Evolutionary conservation across 1,140 invertebrate species (phyloP).

Genomic region (Eumeta japonica): DNA sequence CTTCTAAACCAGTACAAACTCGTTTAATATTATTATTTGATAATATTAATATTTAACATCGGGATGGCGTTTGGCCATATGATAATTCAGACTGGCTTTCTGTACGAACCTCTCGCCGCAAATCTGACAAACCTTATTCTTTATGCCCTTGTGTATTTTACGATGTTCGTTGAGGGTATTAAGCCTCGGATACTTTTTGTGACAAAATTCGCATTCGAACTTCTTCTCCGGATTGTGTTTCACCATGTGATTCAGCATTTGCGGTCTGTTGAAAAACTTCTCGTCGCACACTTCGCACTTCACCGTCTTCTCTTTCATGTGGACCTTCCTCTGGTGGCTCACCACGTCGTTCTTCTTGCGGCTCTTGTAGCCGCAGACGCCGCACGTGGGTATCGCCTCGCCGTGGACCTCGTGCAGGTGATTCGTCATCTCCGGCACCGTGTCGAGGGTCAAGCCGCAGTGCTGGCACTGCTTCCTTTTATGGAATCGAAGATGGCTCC

Average conservation of each 20-base stretch:
- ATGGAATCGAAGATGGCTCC: no score
- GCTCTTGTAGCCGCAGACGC: conserved; percentile 22
- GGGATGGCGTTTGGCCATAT: conserved; percentile 43
- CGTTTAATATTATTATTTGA: no score
- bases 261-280: conserved; percentile 34
- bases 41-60: no score
- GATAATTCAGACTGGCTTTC: conserved; percentile 55
- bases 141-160: conserved; percentile 75
- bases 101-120: conserved; percentile 76
- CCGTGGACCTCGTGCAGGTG: conserved; percentile 22
- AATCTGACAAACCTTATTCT: conserved; percentile 73
- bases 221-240: conserved; percentile 43
- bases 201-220: conserved; percentile 38
- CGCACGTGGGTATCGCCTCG: conserved; percentile 18
- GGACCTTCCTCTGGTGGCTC: conserved; percentile 25
- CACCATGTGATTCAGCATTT: conserved; percentile 40
- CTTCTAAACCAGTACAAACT: no score
- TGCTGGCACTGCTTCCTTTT: no score
- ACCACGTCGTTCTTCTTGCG: conserved; percentile 17
- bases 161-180: conserved; percentile 64
- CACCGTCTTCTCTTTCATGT: conserved; percentile 37
- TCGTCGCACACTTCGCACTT: conserved; percentile 40
- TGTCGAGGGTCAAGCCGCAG: no score
- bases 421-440: conserved; percentile 7
- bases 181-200: conserved; percentile 45